Evolutionary conservation across 2,113 vertebrate species (phyloP).

Genomic region (Terrapene triunguis): DNA sequence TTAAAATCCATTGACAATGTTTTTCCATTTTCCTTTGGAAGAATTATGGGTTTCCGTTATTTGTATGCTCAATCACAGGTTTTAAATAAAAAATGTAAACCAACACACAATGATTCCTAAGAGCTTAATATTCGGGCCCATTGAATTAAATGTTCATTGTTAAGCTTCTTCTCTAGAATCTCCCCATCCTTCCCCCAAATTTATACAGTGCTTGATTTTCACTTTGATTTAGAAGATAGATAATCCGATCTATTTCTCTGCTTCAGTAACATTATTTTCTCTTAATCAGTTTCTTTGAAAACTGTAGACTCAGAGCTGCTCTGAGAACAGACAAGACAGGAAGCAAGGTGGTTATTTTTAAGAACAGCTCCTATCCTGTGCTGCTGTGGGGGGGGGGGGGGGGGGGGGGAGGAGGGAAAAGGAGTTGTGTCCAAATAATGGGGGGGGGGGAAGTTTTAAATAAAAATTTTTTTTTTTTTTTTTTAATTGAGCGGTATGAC

Average conservation of each 20-base stretch:
- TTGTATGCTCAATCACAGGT: neutral
- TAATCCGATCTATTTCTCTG: neutral
- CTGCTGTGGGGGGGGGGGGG: neutral
- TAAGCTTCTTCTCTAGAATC: neutral
- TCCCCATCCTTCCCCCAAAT: neutral
- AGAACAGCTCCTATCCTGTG: conserved; percentile 21
- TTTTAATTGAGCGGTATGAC: neutral
- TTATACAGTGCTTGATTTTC: neutral
- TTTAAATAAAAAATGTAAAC: neutral
- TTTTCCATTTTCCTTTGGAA: neutral
- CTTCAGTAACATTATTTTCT: neutral
- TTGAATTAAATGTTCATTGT: neutral
- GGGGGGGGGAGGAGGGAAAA: too few species aligned
- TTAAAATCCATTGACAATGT: neutral
- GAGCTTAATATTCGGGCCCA: neutral
- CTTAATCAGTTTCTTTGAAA: conserved; percentile 22
- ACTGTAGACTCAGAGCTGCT: conserved; percentile 1
- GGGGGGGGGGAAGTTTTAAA: too few species aligned
- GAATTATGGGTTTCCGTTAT: neutral
- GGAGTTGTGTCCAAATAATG: too few species aligned
- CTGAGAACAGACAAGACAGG: neutral
- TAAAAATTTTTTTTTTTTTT: neutral
- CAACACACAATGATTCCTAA: neutral
- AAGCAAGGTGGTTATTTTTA: conserved; percentile 22
- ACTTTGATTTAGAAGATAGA: conserved; percentile 28